phyloP scores from a whole-genome alignment of 1,140 invertebrate species.

The Drosophila sp. region DNA sequence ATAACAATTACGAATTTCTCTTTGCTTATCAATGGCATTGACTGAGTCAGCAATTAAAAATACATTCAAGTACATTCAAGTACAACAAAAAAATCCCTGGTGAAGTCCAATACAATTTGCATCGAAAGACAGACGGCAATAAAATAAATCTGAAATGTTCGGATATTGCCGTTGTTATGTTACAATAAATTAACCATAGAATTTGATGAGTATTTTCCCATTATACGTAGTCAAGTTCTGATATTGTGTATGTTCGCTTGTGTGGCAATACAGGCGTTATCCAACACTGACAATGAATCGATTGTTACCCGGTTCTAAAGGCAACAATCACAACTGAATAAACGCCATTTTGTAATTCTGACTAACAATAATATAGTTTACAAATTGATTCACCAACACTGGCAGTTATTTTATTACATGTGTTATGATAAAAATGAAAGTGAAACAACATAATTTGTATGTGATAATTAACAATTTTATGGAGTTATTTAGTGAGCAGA shows the following conservation, averaged over 20 bases:
- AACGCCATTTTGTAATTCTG: not conserved
- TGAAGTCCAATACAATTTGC: constrained; percentile 10
- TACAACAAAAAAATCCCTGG: too few species aligned
- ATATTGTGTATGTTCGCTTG: too few species aligned
- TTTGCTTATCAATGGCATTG: not conserved
- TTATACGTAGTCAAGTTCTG: too few species aligned
- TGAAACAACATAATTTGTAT: not conserved
- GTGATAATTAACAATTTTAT: not conserved
- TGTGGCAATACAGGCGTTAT: not conserved
- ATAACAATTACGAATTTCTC: not conserved
- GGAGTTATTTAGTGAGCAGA: constrained; percentile 16
- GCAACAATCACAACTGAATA: not conserved
- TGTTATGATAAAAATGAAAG: too few species aligned
- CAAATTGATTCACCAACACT: not conserved
- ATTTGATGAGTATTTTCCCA: too few species aligned
- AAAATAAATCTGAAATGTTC: not conserved
- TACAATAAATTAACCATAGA: not conserved
- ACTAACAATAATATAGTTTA: not conserved
- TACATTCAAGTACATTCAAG: not conserved
- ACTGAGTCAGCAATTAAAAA: constrained; percentile 17
- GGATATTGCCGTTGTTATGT: constrained; percentile 22
- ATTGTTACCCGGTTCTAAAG: not conserved
- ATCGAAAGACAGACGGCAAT: not conserved
- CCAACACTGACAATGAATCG: constrained; percentile 1
- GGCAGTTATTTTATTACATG: too few species aligned